Conservation (phyloP, 2,797 vertebrate genomes). For the Cyprinodon diabolis region DNA sequence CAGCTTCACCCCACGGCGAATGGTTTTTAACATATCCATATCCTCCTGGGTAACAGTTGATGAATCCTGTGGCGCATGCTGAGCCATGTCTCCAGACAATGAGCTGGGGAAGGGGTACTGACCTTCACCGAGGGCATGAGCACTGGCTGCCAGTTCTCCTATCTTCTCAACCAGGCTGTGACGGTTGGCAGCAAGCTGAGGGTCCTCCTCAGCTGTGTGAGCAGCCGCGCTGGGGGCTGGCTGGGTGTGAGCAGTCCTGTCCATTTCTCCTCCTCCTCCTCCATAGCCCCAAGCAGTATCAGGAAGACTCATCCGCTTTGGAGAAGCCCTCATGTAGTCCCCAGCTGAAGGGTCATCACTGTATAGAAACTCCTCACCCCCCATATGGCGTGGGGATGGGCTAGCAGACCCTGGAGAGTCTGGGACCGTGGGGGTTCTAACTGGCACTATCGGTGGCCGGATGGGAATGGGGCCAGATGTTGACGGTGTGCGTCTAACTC, state of each 20-base stretch:
- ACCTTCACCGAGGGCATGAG: conserved; percentile 91
- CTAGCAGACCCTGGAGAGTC: conserved; percentile 83
- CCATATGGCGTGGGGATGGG: conserved; percentile 55
- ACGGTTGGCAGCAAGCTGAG: conserved; percentile 92
- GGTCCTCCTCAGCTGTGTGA: conserved; percentile 83
- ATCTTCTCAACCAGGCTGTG: conserved; percentile 99
- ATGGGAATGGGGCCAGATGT: conserved; percentile 94
- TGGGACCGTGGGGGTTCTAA: conserved; percentile 93
- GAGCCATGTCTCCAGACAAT: conserved; percentile 35
- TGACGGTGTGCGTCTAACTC: conserved; percentile 91
- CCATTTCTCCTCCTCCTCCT: conserved; percentile 56
- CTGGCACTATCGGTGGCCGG: conserved; percentile 93
- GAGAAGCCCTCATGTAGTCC: conserved; percentile 88
- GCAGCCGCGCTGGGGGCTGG: conserved; percentile 50
- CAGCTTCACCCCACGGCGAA: conserved; percentile 92
- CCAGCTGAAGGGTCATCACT: conserved; percentile 75
- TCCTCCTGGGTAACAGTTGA: conserved; percentile 70
- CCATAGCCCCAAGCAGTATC: conserved; percentile 85
- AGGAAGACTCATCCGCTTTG: conserved; percentile 91
- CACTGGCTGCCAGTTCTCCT: conserved; percentile 93
- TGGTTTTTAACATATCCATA: conserved; percentile 92
- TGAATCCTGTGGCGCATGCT: conserved; percentile 30
- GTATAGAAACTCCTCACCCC: conserved; percentile 88
- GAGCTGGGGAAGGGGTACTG: conserved; percentile 89
- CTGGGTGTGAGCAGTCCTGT: conserved; percentile 78